These are phyloP conservation scores for Rhynchomys soricoides DNA, from an alignment of 2,113 vertebrate genomes.

Conservation along the genomic window DNA sequence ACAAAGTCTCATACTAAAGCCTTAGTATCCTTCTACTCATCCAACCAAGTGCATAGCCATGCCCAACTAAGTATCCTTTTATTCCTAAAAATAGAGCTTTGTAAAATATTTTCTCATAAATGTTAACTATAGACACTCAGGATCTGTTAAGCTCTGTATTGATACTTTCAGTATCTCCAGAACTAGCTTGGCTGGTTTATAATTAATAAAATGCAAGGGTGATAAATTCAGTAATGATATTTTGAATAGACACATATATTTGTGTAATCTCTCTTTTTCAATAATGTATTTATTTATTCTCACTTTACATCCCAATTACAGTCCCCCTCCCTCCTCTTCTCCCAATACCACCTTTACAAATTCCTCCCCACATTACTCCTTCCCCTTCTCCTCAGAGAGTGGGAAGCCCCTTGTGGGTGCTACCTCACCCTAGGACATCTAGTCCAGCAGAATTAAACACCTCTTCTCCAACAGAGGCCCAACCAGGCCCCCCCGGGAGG, in stretches of 20 bases:
- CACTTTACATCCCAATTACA: too few species aligned
- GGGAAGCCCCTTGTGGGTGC: too few species aligned
- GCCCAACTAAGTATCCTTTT: neutral
- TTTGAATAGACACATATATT: neutral
- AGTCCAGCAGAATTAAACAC: too few species aligned
- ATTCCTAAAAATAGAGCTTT: neutral
- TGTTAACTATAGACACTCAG: neutral
- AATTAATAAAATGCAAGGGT: neutral
- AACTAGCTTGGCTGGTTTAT: neutral
- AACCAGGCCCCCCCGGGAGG: too few species aligned
- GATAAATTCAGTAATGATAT: neutral
- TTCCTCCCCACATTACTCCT: too few species aligned
- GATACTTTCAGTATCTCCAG: neutral
- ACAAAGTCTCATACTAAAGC: neutral
- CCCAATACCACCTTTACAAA: too few species aligned
- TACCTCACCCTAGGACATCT: too few species aligned
- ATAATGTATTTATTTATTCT: too few species aligned
- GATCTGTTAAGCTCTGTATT: neutral
- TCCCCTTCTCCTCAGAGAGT: too few species aligned
- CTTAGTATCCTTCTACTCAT: neutral
- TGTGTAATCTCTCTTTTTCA: neutral
- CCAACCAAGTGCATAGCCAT: neutral
- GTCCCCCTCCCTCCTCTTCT: too few species aligned
- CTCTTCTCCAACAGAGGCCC: too few species aligned
- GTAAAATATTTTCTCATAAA: neutral